Evolutionary conservation across 2,888 invertebrate species (phyloP), one percentile per base, ranked within the genome.

Genomic region (Nectonema munidae): DNA sequence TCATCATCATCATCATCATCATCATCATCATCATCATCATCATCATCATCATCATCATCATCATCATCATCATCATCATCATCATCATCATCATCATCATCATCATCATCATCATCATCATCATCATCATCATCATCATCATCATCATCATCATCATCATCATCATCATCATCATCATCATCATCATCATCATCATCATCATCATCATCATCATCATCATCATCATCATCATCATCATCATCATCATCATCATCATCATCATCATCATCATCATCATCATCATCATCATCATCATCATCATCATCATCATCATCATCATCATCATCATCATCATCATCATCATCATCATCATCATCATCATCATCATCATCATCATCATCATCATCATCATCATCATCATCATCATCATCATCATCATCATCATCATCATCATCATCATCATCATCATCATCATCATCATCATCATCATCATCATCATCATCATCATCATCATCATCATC

Each of bases 211-310:
- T 37, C 33, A 37, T 37, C 15, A 37, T 35, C 19, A 35, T 35
- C 13, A 20, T 35, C 19, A 35, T 19, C 19, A 35, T 35, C 19
- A 35, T 35, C 13, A 35, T 20, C 19, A 20, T 35, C 19, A 35
- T 35, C 19, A 35, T 35, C 19, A 35, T 35, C 19, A 35, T 35
- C 19, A 35, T 35, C 19, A 35, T 35, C 19, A 35, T 35, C 19
- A 35, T 35, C 19, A 35, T 39, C 35, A 39, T 40, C 38, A 20
- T 18, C 29, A 20, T 40, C 20, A 25, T 40, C 29, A 39, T 40
- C 38, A 39, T 21, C n/a, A 40, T 40, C 38, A 40, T 40, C 20
- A 39, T 39, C 25, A 29, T 39, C 20, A 20, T 40, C 25, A 40
- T 40, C 29, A 39, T 40, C 38, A 20, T 15, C 17, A 20, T 37